Evolutionary conservation across 2,113 vertebrate species (phyloP).

Genomic region (Suricata suricatta): DNA sequence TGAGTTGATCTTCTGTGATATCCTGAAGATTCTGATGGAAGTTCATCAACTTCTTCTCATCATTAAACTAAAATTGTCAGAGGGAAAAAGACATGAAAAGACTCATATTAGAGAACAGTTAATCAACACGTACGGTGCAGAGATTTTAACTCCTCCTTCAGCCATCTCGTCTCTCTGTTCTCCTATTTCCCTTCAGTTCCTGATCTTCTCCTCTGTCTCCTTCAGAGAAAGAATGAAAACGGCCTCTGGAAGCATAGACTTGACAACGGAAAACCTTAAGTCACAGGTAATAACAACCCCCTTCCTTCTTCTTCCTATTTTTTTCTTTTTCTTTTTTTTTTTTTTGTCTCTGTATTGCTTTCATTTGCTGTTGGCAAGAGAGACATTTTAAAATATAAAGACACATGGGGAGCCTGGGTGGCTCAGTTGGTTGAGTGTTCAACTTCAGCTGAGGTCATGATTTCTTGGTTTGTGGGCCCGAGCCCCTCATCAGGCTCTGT

Average conservation of each 20-base stretch:
- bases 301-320: neutral
- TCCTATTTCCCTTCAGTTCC: neutral
- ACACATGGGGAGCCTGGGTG: neutral
- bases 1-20: conserved; percentile 97
- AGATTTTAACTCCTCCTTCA: neutral
- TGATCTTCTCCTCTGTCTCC: neutral
- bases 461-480: no score
- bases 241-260: neutral
- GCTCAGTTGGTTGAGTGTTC: no score
- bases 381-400: neutral
- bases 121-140: neutral
- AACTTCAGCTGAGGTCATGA: no score
- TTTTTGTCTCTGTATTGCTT: neutral
- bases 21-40: conserved; percentile 98
- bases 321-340: neutral
- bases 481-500: no score
- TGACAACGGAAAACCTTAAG: neutral
- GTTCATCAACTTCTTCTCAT: conserved; percentile 97
- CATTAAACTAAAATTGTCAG: conserved; percentile 89
- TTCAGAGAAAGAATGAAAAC: neutral
- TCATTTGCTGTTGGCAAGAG: neutral
- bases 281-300: neutral
- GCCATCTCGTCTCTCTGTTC: neutral
- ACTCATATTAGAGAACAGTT: neutral
- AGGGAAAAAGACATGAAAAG: conserved; percentile 53